Base-by-base conservation (phyloP, 1,140 invertebrate species). In the Lineus longissimus region DNA sequence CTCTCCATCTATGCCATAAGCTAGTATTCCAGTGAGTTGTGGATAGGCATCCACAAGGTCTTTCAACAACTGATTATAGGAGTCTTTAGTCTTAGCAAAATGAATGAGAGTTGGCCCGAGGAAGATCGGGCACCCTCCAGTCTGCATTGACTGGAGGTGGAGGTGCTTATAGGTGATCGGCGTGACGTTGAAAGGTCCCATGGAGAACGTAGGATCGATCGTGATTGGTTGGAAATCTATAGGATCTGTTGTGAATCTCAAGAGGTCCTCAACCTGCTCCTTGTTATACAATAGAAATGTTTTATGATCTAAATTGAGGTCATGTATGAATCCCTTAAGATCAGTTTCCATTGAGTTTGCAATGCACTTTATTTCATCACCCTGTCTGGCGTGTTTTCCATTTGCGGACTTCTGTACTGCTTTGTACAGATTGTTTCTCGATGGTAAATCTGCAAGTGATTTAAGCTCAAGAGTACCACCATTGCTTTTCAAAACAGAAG, bases 161-260 rank as follows among this genome's bases (percentile, higher is more conserved):
- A 23, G n/a, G n/a, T 51, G 47, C n/a, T 27, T 51, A n/a, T 51
- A 51, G 4, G 47, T 51, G n/a, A 51, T n/a, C n/a, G 47, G 47
- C n/a, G 47, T 51, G n/a, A 51, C 47, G n/a, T 51, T 51, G 25
- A 51, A 51, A 7, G n/a, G n/a, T 51, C 47, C 47, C n/a, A 51
- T 23, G 11, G 11, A 23, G 4, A 7, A 51, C n/a, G 47, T 51
- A 4, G 47, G 47, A 51, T 51, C 47, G 4, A 51, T n/a, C 4
- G 19, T 51, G 6, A 51, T 51, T 51, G 47, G 47, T 9, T n/a
- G 47, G n/a, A 51, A 51, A 27, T 51, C 47, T 7, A 51, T 51
- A 7, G 47, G 47, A 51, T 51, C 47, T 4, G 47, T 51, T 6
- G 19, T 23, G 25, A 51, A 51, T 19, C 9, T 23, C 9, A 19